Conservation (phyloP, 2,888 invertebrate species). For the Eumacrocentrus americanus region DNA sequence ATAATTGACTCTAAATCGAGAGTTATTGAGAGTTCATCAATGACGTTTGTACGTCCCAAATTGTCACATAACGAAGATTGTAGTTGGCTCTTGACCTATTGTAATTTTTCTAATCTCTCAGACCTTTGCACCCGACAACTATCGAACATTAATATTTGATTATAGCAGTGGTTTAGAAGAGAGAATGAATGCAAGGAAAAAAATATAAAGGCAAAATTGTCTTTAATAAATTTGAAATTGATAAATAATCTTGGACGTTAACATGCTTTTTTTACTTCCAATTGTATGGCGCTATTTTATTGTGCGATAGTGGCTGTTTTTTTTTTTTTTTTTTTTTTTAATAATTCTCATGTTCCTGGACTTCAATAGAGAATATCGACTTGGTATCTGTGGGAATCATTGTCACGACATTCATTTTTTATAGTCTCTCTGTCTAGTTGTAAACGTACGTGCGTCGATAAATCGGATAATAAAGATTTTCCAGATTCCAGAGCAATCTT, state of each 20-base stretch:
- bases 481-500: no score
- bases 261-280: neutral
- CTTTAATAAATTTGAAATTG: neutral
- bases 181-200: no score
- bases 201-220: neutral
- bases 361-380: no score
- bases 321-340: neutral
- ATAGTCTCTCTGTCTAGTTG: slow-evolving; percentile 17
- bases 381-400: neutral
- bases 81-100: neutral
- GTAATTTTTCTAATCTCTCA: neutral
- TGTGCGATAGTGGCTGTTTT: neutral
- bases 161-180: neutral
- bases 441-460: slow-evolving; percentile 2
- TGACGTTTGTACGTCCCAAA: neutral
- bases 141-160: neutral
- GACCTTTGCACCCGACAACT: neutral
- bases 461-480: slow-evolving; percentile 11
- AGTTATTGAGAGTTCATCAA: neutral
- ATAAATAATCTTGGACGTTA: neutral
- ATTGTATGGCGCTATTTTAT: neutral
- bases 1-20: neutral
- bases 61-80: no score
- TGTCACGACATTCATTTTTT: neutral
- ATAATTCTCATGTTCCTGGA: no score